Percentiles rank a stretch among this genome's conserved stretches.
Conservation (phyloP, 2,797 vertebrate species). For the Knipowitschia caucasica region DNA sequence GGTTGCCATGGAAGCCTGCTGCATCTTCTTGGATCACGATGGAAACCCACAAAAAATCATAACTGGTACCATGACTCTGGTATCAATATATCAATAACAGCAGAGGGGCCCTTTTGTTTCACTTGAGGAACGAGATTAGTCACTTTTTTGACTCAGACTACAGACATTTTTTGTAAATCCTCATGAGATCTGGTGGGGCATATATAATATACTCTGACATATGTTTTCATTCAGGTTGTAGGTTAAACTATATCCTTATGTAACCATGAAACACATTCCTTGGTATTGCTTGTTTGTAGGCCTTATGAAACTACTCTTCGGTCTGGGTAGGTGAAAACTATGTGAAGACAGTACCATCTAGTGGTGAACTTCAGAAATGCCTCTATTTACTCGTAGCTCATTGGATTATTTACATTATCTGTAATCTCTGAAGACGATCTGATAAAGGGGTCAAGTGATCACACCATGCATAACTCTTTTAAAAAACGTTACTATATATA, state of each 20-base stretch:
- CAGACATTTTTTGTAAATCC: too few species aligned
- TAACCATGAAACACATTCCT: too few species aligned
- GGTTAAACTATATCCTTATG: too few species aligned
- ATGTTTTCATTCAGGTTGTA: too few species aligned
- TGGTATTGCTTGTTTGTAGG: too few species aligned
- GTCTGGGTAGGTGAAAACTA: too few species aligned
- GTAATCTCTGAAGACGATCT: background rate
- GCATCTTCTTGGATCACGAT: slow-evolving; percentile 67
- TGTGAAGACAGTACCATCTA: background rate
- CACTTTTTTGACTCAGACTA: too few species aligned
- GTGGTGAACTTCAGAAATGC: background rate
- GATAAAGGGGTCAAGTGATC: background rate
- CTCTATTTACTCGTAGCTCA: background rate
- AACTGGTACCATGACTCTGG: slow-evolving; percentile 33
- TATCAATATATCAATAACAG: slow-evolving; percentile 53
- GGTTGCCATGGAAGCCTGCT: slow-evolving; percentile 62
- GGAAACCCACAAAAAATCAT: slow-evolving; percentile 67
- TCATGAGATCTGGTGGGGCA: too few species aligned
- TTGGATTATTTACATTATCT: background rate
- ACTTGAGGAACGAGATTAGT: background rate
- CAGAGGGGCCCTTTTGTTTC: background rate
- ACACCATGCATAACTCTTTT: background rate
- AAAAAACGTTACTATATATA: background rate
- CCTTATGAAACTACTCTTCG: too few species aligned
- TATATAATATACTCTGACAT: too few species aligned